Evolutionary conservation across 2,888 invertebrate genomes (phyloP).

Genomic region (Drosophila parthenogenetica): DNA sequence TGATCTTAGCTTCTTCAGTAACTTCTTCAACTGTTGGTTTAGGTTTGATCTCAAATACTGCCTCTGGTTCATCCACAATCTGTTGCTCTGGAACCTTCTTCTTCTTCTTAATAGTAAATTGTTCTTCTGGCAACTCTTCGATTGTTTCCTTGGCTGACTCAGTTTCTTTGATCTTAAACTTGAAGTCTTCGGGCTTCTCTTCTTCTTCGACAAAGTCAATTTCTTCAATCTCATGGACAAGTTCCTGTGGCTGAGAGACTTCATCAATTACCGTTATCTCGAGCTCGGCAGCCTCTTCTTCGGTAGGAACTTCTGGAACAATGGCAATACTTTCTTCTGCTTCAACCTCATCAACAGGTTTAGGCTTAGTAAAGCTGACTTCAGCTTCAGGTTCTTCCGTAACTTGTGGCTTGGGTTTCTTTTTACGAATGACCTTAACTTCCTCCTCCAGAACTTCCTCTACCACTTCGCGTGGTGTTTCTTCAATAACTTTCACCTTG

Average conservation of each 20-base stretch:
- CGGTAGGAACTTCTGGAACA: slow-evolving; percentile 77
- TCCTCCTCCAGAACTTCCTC: slow-evolving; percentile 69
- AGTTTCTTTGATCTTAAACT: slow-evolving; percentile 62
- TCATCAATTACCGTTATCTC: slow-evolving; percentile 78
- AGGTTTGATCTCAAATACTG: slow-evolving; percentile 71
- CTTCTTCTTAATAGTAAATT: slow-evolving; percentile 57
- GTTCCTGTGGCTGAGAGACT: slow-evolving; percentile 57
- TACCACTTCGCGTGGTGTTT: slow-evolving; percentile 68
- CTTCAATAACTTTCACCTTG: slow-evolving; percentile 78
- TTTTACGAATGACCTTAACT: slow-evolving; percentile 72
- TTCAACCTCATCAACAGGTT: slow-evolving; percentile 73
- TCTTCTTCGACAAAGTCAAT: slow-evolving; percentile 63
- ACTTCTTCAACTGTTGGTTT: slow-evolving; percentile 76
- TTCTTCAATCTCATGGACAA: slow-evolving; percentile 72
- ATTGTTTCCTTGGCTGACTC: slow-evolving; percentile 40
- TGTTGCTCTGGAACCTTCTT: slow-evolving; percentile 59
- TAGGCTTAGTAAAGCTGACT: slow-evolving; percentile 56
- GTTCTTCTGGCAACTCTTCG: slow-evolving; percentile 54
- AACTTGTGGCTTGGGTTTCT: slow-evolving; percentile 72
- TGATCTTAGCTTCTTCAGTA: slow-evolving; percentile 76
- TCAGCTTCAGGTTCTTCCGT: slow-evolving; percentile 69
- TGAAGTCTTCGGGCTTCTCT: slow-evolving; percentile 57
- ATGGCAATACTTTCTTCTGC: slow-evolving; percentile 74
- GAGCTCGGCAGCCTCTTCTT: slow-evolving; percentile 77
- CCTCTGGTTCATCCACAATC: slow-evolving; percentile 81